Percentiles rank a stretch among this genome's conserved stretches.
Evolutionary conservation across 2,113 vertebrate species (phyloP).

Genomic region (Centrocercus urophasianus): DNA sequence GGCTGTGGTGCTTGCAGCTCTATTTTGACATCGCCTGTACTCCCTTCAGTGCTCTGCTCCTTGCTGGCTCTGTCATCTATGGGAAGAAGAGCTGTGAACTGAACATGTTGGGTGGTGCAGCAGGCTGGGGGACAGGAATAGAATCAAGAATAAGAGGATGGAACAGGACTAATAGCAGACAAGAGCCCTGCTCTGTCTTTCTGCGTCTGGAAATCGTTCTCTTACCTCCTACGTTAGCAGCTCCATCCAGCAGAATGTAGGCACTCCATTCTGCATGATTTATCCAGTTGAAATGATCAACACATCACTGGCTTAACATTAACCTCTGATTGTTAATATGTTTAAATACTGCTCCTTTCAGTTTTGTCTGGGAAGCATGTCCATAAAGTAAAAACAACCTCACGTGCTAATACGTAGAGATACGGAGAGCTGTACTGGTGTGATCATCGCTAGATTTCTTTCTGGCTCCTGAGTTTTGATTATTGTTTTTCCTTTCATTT

Average conservation of each 20-base stretch:
- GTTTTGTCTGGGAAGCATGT: background rate
- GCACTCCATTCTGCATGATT: background rate
- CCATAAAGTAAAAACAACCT: background rate
- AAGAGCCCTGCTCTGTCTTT: background rate
- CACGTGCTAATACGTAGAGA: background rate
- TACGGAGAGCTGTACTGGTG: background rate
- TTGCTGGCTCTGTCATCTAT: background rate
- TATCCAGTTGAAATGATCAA: background rate
- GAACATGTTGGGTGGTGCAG: fast-evolving
- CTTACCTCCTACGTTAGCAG: background rate
- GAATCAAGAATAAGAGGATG: background rate
- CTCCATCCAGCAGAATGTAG: background rate
- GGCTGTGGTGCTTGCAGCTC: background rate
- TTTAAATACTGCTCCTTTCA: background rate
- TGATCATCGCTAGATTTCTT: fast-evolving
- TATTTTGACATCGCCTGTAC: background rate
- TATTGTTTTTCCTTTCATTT: background rate
- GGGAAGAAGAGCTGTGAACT: background rate
- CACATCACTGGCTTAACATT: background rate
- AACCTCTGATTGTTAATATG: background rate
- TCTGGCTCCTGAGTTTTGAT: background rate
- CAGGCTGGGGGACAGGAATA: background rate
- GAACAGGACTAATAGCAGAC: background rate
- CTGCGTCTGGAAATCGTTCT: background rate
- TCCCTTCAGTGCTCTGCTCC: background rate